phyloP scores from a whole-genome alignment of 2,113 vertebrate genomes.

The Gobiocypris rarus region DNA sequence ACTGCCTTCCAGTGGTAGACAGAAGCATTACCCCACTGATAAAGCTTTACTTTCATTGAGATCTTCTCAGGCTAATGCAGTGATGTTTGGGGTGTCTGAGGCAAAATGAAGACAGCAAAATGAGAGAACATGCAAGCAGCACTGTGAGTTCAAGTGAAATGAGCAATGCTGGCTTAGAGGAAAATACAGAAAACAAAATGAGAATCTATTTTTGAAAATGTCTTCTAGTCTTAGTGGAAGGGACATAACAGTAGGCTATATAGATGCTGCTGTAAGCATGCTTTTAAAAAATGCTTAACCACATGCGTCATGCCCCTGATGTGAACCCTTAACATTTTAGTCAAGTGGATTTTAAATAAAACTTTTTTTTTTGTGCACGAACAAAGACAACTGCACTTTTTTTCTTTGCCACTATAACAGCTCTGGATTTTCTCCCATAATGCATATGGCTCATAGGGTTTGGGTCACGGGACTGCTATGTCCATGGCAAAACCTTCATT shows the following conservation, averaged over 20 bases:
- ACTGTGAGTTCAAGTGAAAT: background rate
- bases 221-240: background rate
- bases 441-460: no score
- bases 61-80: background rate
- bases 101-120: background rate
- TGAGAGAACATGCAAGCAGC: background rate
- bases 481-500: no score
- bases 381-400: no score
- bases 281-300: background rate
- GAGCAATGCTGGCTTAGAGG: background rate
- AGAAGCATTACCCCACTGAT: background rate
- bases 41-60: background rate
- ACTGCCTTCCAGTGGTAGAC: slow-evolving; percentile 36
- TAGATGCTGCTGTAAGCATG: background rate
- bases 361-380: no score
- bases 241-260: background rate
- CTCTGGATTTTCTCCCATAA: no score
- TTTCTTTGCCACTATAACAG: no score
- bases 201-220: slow-evolving; percentile 2
- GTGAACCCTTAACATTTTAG: background rate
- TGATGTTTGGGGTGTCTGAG: background rate
- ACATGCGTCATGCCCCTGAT: background rate
- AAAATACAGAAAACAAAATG: background rate
- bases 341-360: no score
- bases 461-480: no score